These are phyloP conservation scores for Helicoverpa zea DNA, from an alignment of 1,140 invertebrate genomes.

Conservation along the genomic window DNA sequence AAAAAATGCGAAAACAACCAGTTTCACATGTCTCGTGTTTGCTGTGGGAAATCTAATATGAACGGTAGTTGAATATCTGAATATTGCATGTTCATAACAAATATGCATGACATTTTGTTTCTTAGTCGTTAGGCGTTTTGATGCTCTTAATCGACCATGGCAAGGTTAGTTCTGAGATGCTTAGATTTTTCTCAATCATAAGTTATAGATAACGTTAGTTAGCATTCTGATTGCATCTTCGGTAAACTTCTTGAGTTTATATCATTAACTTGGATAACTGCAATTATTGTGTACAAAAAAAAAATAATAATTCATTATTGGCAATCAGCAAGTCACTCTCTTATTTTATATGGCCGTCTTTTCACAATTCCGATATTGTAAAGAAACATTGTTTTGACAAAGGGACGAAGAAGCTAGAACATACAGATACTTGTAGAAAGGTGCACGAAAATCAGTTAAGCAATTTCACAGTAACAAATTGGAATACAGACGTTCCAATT, in stretches of 20 bases:
- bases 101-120: slow-evolving; percentile 35
- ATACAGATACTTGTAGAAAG: background rate
- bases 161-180: background rate
- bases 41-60: slow-evolving; percentile 18
- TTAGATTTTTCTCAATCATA: background rate
- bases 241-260: too few relatives aligned
- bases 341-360: too few relatives aligned
- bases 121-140: background rate
- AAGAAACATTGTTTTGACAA: too few relatives aligned
- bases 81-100: slow-evolving; percentile 13
- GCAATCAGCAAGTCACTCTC: too few relatives aligned
- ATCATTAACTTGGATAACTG: too few relatives aligned
- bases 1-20: slow-evolving; percentile 6
- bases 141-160: background rate
- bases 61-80: background rate
- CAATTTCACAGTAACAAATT: slow-evolving; percentile 26
- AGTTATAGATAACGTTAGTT: too few relatives aligned
- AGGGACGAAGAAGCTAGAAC: background rate
- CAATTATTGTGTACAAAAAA: too few relatives aligned
- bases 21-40: slow-evolving; percentile 10
- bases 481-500: slow-evolving; percentile 19
- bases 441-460: slow-evolving; percentile 8
- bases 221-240: too few relatives aligned
- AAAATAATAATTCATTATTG: too few relatives aligned
- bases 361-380: too few relatives aligned